Conservation (phyloP, 2,797 vertebrate species). For the Microctenopoma steveboyesi region DNA sequence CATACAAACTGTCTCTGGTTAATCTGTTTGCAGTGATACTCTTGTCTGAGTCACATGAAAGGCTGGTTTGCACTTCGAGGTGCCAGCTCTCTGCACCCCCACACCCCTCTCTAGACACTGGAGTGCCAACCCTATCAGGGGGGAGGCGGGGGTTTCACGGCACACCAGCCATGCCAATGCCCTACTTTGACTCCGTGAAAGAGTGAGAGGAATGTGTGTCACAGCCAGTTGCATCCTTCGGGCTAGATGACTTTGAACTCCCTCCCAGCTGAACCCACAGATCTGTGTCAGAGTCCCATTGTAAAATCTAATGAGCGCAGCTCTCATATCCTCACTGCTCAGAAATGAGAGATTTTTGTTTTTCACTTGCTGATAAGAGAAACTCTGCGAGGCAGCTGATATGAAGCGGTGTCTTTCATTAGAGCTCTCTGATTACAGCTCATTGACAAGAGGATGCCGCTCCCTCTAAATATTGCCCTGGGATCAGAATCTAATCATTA, state of each 20-base stretch:
- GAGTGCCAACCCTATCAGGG: slow-evolving; percentile 53
- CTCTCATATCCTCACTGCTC: slow-evolving; percentile 71
- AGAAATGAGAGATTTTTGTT: slow-evolving; percentile 53
- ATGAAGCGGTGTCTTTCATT: slow-evolving; percentile 57
- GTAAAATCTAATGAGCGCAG: slow-evolving; percentile 73
- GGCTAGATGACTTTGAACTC: slow-evolving; percentile 74
- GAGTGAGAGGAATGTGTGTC: slow-evolving; percentile 58
- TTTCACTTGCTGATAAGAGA: slow-evolving; percentile 57
- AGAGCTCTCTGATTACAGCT: slow-evolving; percentile 63
- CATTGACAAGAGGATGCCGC: slow-evolving; percentile 48
- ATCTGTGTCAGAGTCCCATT: slow-evolving; percentile 79
- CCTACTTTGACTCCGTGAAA: slow-evolving; percentile 73
- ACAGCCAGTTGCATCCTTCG: slow-evolving; percentile 63
- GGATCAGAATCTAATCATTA: slow-evolving; percentile 53
- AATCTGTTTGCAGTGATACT: slow-evolving; percentile 7
- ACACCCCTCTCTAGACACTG: slow-evolving; percentile 28
- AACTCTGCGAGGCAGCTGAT: slow-evolving; percentile 55
- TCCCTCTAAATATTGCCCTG: slow-evolving; percentile 50
- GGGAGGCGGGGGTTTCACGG: slow-evolving; percentile 16
- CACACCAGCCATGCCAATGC: slow-evolving; percentile 64
- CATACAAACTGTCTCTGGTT: background rate
- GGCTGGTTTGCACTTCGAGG: slow-evolving; percentile 51
- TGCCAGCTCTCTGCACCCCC: slow-evolving; percentile 51
- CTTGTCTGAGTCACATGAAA: slow-evolving; percentile 34
- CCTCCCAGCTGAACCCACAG: slow-evolving; percentile 71